Percentiles rank a stretch among this genome's conserved stretches.
Conservation (phyloP, 2,888 invertebrate genomes). For the Clistopyga incitator region DNA sequence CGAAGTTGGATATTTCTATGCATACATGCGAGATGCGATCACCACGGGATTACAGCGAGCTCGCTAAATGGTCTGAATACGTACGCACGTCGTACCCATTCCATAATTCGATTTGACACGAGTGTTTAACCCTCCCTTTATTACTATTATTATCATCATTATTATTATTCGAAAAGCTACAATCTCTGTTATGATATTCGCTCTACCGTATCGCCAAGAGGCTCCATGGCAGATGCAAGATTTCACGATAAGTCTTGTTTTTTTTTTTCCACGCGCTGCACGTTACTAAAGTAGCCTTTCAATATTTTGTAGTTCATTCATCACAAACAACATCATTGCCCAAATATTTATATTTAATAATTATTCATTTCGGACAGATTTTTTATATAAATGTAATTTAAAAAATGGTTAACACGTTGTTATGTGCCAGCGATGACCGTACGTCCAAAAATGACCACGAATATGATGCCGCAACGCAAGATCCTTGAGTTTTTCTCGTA, state of each 20-base stretch:
- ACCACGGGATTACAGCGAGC: constrained; percentile 50
- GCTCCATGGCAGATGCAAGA: constrained; percentile 77
- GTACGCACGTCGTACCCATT: constrained; percentile 33
- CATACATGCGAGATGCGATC: constrained; percentile 56
- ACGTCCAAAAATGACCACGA: too few relatives aligned
- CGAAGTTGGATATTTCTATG: constrained; percentile 35
- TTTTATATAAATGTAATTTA: too few relatives aligned
- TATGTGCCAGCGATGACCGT: too few relatives aligned
- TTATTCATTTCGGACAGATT: too few relatives aligned
- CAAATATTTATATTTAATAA: too few relatives aligned
- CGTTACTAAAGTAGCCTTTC: constrained; percentile 11
- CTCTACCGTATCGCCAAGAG: constrained; percentile 68
- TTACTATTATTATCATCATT: too few relatives aligned
- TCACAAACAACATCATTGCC: too few relatives aligned
- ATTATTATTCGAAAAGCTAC: constrained; percentile 66
- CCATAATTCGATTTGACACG: constrained; percentile 78
- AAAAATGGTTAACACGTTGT: too few relatives aligned
- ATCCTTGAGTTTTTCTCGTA: too few relatives aligned
- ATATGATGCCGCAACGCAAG: too few relatives aligned
- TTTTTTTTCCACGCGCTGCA: constrained; percentile 23
- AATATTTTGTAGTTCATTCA: too few relatives aligned
- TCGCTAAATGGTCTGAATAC: constrained; percentile 14
- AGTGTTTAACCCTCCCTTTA: constrained; percentile 70
- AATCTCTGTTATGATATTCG: constrained; percentile 52
- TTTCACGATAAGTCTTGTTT: constrained; percentile 73